Conservation (phyloP, 2,797 vertebrate species). For the Pogoniulus pusillus region DNA sequence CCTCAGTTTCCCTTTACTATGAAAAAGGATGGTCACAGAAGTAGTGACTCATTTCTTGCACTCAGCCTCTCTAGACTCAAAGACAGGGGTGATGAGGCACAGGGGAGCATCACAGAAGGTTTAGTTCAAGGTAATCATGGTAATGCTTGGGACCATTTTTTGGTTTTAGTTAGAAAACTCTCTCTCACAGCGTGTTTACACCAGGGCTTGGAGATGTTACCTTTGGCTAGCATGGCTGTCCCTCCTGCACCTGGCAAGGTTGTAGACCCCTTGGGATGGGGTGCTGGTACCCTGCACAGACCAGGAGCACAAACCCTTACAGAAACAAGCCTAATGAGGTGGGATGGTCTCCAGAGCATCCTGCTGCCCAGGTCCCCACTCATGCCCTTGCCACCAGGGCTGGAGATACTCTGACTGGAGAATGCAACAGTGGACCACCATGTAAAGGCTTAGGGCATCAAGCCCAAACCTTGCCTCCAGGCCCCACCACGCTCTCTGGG, state of each 20-base stretch:
- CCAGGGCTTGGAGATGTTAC: neutral
- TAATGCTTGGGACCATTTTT: neutral
- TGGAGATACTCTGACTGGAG: neutral
- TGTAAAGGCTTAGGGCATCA: neutral
- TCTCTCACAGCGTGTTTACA: neutral
- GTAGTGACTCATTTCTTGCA: neutral
- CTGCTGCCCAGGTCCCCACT: neutral
- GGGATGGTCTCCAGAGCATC: neutral
- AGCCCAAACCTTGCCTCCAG: neutral
- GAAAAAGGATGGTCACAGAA: neutral
- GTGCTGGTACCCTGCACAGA: neutral
- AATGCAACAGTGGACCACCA: rapidly evolving
- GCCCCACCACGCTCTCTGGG: rapidly evolving
- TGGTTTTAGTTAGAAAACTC: neutral
- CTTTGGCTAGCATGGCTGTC: neutral
- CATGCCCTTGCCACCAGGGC: rapidly evolving
- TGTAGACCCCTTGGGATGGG: neutral
- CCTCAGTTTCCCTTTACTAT: neutral
- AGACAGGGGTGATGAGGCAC: neutral
- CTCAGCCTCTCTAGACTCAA: neutral
- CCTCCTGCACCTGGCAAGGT: rapidly evolving
- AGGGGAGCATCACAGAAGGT: neutral
- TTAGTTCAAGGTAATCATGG: neutral
- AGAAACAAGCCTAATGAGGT: neutral
- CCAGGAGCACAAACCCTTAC: neutral